Evolutionary conservation across 2,113 vertebrate species (phyloP).

Genomic region (Eublepharis macularius): DNA sequence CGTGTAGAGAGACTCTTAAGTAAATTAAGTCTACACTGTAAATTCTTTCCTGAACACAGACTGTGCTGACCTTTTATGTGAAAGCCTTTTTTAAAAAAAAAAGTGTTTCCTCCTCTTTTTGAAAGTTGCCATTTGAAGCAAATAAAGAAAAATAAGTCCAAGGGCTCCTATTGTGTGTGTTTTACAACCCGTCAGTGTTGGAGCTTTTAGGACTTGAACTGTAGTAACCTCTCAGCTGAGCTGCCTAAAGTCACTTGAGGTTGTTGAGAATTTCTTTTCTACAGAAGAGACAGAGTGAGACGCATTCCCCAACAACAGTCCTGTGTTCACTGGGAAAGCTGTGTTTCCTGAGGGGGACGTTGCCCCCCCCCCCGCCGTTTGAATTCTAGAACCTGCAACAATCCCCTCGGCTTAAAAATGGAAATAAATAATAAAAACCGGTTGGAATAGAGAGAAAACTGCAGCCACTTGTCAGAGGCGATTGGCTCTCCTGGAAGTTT

Average conservation of each 20-base stretch:
- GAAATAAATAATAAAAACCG: neutral
- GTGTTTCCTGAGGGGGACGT: neutral
- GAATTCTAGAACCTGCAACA: accelerated
- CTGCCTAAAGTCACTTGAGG: constrained; percentile 53
- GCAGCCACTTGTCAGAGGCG: neutral
- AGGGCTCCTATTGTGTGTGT: accelerated
- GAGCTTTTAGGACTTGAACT: constrained; percentile 36
- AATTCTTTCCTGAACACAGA: neutral
- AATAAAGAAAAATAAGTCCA: constrained; percentile 14
- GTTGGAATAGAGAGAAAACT: neutral
- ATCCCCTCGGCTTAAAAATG: neutral
- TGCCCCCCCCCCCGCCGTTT: accelerated
- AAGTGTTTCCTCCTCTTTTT: constrained; percentile 19
- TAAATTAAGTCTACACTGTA: neutral
- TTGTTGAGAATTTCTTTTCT: constrained; percentile 10
- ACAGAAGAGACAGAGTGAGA: constrained; percentile 13
- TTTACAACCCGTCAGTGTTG: neutral
- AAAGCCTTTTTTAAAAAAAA: constrained; percentile 28
- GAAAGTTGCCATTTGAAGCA: constrained; percentile 20
- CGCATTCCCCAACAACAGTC: no score
- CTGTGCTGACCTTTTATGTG: constrained; percentile 19
- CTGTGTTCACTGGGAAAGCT: no score
- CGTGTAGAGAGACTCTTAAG: no score
- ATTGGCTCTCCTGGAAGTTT: neutral
- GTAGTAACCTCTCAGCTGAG: constrained; percentile 56